These are phyloP conservation scores for Drosophila murphyi DNA, from an alignment of 1,140 invertebrate genomes.

Conservation along the genomic window DNA sequence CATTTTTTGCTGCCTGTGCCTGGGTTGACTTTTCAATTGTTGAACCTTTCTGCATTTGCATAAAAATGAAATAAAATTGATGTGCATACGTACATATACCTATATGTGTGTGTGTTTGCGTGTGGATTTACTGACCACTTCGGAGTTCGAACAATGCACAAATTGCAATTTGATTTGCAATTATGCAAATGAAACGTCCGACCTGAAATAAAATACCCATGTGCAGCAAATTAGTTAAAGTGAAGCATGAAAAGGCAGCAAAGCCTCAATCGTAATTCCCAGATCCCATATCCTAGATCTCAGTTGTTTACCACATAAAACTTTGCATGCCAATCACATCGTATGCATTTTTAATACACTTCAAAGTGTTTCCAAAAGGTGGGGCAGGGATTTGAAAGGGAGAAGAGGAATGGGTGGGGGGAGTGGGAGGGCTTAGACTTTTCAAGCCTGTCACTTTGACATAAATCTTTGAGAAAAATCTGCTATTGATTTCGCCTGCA, in stretches of 20 bases:
- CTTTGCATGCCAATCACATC: slow-evolving; percentile 55
- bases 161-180: slow-evolving; percentile 77
- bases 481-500: slow-evolving; percentile 67
- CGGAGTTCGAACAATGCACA: slow-evolving; percentile 51
- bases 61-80: slow-evolving; percentile 46
- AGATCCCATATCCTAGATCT: not conserved
- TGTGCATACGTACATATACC: not conserved
- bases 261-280: not conserved
- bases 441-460: slow-evolving; percentile 65
- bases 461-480: slow-evolving; percentile 63
- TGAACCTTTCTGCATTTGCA: slow-evolving; percentile 62
- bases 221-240: slow-evolving; percentile 46
- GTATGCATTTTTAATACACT: slow-evolving; percentile 74
- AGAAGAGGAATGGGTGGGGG: not conserved
- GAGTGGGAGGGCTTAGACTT: slow-evolving; percentile 17
- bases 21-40: slow-evolving; percentile 70
- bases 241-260: not conserved
- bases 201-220: slow-evolving; percentile 31
- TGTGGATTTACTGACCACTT: slow-evolving; percentile 32
- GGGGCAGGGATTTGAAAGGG: not conserved
- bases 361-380: slow-evolving; percentile 20
- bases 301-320: slow-evolving; percentile 18
- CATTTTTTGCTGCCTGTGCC: not conserved
- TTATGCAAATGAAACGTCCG: slow-evolving; percentile 70
- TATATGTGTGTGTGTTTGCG: not conserved